Evolutionary conservation across 1,140 invertebrate genomes (phyloP).

Genomic region (Euwallacea fornicatus): DNA sequence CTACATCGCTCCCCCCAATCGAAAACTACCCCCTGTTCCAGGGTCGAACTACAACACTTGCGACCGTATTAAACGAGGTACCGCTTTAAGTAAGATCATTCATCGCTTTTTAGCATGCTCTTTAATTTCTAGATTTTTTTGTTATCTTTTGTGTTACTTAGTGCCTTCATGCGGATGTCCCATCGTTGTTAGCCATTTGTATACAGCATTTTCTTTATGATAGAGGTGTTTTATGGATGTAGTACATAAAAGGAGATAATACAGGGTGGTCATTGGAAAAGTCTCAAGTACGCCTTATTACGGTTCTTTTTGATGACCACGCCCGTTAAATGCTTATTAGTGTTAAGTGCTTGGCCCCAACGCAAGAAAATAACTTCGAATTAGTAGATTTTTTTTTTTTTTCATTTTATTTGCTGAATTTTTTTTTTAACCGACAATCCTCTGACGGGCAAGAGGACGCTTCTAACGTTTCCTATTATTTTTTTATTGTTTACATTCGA

Average conservation of each 20-base stretch:
- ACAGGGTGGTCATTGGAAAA: too few species aligned
- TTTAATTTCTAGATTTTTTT: slow-evolving; percentile 33
- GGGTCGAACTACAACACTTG: slow-evolving; percentile 92
- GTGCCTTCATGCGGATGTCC: slow-evolving; percentile 23
- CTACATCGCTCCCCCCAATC: slow-evolving; percentile 89
- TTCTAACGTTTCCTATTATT: slow-evolving; percentile 24
- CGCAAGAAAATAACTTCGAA: too few species aligned
- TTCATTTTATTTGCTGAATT: slow-evolving; percentile 3
- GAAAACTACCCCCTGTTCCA: slow-evolving; percentile 86
- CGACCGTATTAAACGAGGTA: slow-evolving; percentile 90
- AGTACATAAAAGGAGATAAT: too few species aligned
- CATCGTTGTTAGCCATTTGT: slow-evolving; percentile 12
- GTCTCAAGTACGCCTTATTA: too few species aligned
- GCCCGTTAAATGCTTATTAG: too few species aligned
- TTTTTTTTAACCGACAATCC: slow-evolving; percentile 1
- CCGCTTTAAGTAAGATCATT: slow-evolving; percentile 77
- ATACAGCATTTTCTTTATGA: background rate
- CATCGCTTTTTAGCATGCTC: slow-evolving; percentile 48
- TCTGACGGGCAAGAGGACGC: slow-evolving; percentile 28
- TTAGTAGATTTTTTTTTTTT: background rate
- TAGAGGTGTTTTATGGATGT: background rate
- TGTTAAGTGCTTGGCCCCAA: too few species aligned
- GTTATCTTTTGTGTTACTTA: slow-evolving; percentile 20
- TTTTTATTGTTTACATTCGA: slow-evolving; percentile 43
- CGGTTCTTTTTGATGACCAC: too few species aligned